Evolutionary conservation across 2,888 invertebrate genomes (phyloP), one percentile per base, ranked within the genome.

Genomic region (Drosophila mettleri): DNA sequence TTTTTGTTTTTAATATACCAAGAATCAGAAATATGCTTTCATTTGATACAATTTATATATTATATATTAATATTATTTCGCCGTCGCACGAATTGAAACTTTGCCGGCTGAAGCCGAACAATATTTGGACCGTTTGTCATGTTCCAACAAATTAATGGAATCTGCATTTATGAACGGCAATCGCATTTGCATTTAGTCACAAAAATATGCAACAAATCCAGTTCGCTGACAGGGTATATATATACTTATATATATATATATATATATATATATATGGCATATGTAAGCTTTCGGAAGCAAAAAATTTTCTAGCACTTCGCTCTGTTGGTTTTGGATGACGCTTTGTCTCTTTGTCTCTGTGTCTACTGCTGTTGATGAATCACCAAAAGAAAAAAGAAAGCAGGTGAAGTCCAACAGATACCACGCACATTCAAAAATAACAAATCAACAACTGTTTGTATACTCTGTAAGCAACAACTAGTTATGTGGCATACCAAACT

Each of bases 201-300:
- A 33, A 20, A 63, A 63, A 58, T 73, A 51, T 69, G 75, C 70
- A 69, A 69, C 55, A 60, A 65, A 57, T 74, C n/a, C n/a, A n/a
- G n/a, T 69, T 38, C 34, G 33, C 22, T 10, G 22, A 0, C 31
- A 33, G 33, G 48, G 48, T 48, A 48, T 22, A 31, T 45, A 20
- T 48, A 20, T 8, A n/a, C n/a, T n/a, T n/a, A n/a, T n/a, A n/a
- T n/a, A n/a, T n/a, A n/a, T n/a, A n/a, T n/a, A n/a, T n/a, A n/a
- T n/a, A n/a, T n/a, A n/a, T 48, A 48, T 22, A 31, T 45, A 20
- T 48, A 20, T 8, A 51, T 53, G 60, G 49, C 62, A 57, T 53
- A 54, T 67, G 51, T 46, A 61, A 71, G 53, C 62, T 45, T 46
- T 39, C 72, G 69, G 45, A 64, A 69, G 73, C 63, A 64, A 59